phyloP scores from a whole-genome alignment of 2,797 vertebrate genomes.

The Etheostoma perlongum region DNA sequence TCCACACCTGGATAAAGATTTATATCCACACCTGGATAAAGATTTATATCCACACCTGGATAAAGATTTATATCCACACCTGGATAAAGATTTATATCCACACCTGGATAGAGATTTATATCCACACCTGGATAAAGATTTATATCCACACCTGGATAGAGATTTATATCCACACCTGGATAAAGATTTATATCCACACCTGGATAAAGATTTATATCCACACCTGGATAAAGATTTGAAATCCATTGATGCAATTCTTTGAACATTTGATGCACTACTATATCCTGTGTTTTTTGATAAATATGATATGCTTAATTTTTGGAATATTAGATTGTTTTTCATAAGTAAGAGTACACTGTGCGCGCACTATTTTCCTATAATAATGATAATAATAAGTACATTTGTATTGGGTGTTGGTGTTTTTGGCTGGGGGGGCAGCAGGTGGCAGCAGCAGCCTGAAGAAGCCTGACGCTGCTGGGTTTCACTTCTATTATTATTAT shows the following conservation, averaged over 20 bases:
- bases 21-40: conserved; percentile 38
- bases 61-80: not conserved
- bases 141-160: no score
- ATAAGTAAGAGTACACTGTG: conserved; percentile 70
- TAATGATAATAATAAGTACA: not conserved
- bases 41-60: not conserved
- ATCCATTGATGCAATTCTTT: conserved; percentile 57
- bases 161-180: conserved; percentile 3
- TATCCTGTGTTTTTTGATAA: conserved; percentile 67
- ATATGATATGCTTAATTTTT: conserved; percentile 68
- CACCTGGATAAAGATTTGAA: conserved; percentile 31
- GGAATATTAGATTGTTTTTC: conserved; percentile 68
- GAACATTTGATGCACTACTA: conserved; percentile 65
- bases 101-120: no score
- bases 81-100: conserved; percentile 6
- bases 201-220: no score
- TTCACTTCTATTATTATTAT: conserved; percentile 29
- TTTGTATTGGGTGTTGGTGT: not conserved
- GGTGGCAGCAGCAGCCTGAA: conserved; percentile 59
- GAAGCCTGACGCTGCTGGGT: conserved; percentile 51
- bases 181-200: no score
- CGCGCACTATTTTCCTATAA: conserved; percentile 81
- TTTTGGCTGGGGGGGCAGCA: conserved; percentile 21
- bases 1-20: no score
- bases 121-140: conserved; percentile 3